Evolutionary conservation across 2,113 vertebrate species (phyloP).

Genomic region (Rhabdomys dilectus): DNA sequence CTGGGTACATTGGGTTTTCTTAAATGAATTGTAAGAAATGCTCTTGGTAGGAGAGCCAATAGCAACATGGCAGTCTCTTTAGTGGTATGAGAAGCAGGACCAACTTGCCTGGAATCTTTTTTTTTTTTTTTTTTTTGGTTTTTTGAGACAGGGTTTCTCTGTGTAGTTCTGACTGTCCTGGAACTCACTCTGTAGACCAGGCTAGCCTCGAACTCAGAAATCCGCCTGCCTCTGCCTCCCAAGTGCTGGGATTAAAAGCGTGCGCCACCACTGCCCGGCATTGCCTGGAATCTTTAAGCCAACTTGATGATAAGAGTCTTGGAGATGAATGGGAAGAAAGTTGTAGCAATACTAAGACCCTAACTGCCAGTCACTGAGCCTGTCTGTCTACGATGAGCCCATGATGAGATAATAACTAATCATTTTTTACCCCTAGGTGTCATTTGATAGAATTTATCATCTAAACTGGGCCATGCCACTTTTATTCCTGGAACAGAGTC

Average conservation of each 20-base stretch:
- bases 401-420: neutral
- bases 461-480: neutral
- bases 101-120: neutral
- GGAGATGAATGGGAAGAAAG: neutral
- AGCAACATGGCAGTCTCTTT: neutral
- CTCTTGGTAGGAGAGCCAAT: neutral
- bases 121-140: no score
- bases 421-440: neutral
- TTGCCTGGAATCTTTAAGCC: conserved; percentile 59
- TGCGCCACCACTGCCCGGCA: no score
- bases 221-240: no score
- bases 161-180: no score
- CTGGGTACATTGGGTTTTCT: neutral
- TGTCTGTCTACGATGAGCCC: neutral
- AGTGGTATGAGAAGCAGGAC: conserved; percentile 5
- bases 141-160: no score
- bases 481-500: neutral
- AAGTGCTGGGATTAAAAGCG: no score
- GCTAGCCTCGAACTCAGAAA: no score
- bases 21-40: conserved; percentile 25
- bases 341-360: neutral
- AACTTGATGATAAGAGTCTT: neutral
- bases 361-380: neutral
- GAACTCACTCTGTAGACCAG: no score
- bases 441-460: neutral